Percentiles rank a stretch among this genome's conserved stretches.
Conservation (phyloP, 2,113 vertebrate species). For the Brienomyrus longianalis region DNA sequence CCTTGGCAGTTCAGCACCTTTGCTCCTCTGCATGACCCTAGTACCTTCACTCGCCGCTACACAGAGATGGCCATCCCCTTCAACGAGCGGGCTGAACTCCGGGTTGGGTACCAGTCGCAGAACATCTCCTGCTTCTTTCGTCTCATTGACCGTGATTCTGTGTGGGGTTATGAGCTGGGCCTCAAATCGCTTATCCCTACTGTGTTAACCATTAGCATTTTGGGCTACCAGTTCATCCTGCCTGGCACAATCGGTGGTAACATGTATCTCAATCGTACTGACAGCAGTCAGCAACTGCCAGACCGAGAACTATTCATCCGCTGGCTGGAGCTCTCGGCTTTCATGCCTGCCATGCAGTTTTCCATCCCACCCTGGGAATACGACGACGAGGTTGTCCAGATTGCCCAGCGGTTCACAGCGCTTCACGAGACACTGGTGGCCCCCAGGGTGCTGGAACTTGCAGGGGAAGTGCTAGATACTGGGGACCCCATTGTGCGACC, state of each 20-base stretch:
- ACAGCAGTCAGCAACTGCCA: conserved; percentile 46
- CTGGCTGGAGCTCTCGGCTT: conserved; percentile 89
- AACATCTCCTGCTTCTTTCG: conserved; percentile 88
- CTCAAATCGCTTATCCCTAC: conserved; percentile 89
- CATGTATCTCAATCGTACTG: conserved; percentile 56
- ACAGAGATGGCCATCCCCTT: conserved; percentile 83
- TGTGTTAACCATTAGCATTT: conserved; percentile 79
- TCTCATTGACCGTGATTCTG: conserved; percentile 82
- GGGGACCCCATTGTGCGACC: conserved; percentile 91
- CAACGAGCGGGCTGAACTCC: conserved; percentile 74
- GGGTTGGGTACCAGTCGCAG: conserved; percentile 87
- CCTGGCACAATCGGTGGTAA: conserved; percentile 84
- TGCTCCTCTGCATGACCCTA: conserved; percentile 70
- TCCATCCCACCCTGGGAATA: conserved; percentile 90
- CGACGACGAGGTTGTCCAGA: conserved; percentile 77
- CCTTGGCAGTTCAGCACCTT: conserved; percentile 80
- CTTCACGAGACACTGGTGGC: conserved; percentile 81
- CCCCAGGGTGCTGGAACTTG: conserved; percentile 80
- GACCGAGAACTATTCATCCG: conserved; percentile 89
- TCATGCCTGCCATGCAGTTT: conserved; percentile 97
- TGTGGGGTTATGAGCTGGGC: conserved; percentile 86
- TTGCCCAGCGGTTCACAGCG: conserved; percentile 76
- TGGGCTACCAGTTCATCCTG: conserved; percentile 83
- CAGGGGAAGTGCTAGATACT: conserved; percentile 74
- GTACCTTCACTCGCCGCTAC: conserved; percentile 78